Percentiles rank a stretch among this genome's conserved stretches.
phyloP scores from a whole-genome alignment of 2,888 invertebrate species.

The Ypsolopha sequella region DNA sequence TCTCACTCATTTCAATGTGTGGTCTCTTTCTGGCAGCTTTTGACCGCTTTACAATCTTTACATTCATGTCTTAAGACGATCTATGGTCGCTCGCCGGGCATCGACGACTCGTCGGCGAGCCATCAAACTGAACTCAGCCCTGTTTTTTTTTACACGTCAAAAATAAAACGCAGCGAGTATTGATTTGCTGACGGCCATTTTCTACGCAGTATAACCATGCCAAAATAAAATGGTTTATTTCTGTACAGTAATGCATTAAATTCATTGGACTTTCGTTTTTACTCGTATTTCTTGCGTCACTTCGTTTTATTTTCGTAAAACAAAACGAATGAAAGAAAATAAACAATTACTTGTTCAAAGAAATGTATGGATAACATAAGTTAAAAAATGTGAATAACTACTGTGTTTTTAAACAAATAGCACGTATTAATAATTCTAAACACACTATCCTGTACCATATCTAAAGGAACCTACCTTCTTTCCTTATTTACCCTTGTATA shows the following conservation, averaged over 20 bases:
- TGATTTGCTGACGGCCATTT: constrained; percentile 14
- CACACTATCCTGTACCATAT: not conserved
- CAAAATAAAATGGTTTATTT: constrained; percentile 8
- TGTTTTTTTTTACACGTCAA: no score
- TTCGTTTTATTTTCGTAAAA: constrained; percentile 10
- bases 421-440: not conserved
- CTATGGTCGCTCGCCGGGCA: no score
- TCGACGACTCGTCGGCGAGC: no score
- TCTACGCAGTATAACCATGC: constrained; percentile 16
- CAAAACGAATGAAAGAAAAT: constrained; percentile 19
- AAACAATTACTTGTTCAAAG: not conserved
- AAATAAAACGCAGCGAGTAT: not conserved
- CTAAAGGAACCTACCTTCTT: constrained; percentile 8
- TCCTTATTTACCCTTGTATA: constrained; percentile 5
- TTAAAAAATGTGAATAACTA: no score
- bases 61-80: no score
- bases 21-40: no score
- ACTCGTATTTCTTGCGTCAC: constrained; percentile 4
- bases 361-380: no score
- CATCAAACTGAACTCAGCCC: no score
- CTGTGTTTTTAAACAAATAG: no score
- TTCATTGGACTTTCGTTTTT: constrained; percentile 4
- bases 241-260: not conserved
- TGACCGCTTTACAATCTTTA: no score
- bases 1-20: no score